phyloP scores from a whole-genome alignment of 2,888 invertebrate species.

The Linnaemya vulpina region DNA sequence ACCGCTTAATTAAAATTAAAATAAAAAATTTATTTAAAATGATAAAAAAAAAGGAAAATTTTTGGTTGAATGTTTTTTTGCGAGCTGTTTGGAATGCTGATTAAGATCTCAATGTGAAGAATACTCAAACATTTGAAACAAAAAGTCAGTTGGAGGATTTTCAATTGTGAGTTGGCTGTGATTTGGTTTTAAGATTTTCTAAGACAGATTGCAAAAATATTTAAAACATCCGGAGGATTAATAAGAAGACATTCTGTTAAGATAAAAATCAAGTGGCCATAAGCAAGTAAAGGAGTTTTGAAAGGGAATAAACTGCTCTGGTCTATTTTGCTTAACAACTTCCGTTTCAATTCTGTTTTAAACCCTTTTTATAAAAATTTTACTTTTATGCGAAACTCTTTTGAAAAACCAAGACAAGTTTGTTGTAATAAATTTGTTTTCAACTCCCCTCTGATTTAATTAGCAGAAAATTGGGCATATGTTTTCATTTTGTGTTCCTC shows the following conservation, averaged over 20 bases:
- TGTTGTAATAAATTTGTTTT: conserved; percentile 50
- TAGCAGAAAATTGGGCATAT: conserved; percentile 67
- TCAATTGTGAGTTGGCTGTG: background rate
- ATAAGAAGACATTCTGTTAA: background rate
- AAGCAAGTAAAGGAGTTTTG: background rate
- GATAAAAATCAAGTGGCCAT: conserved; percentile 38
- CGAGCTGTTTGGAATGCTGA: background rate
- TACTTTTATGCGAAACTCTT: background rate
- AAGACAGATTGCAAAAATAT: conserved; percentile 36
- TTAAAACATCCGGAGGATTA: conserved; percentile 59
- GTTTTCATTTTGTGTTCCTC: conserved; percentile 47
- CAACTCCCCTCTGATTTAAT: conserved; percentile 67
- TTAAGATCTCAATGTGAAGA: conserved; percentile 35
- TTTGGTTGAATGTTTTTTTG: background rate
- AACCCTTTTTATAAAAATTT: background rate
- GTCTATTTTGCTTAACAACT: background rate
- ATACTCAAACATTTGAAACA: background rate
- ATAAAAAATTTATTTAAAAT: conserved; percentile 11
- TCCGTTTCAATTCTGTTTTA: conserved; percentile 50
- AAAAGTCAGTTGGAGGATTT: conserved; percentile 21
- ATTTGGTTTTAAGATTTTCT: conserved; percentile 44
- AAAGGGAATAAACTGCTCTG: conserved; percentile 12
- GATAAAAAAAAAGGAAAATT: background rate
- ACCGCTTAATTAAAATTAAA: conserved; percentile 21
- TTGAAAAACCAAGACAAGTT: conserved; percentile 10